A percentile compares a stretch with the other conserved stretches of the same genome.
Conservation (phyloP, 1,140 invertebrate genomes). For the Gryon sp. region DNA sequence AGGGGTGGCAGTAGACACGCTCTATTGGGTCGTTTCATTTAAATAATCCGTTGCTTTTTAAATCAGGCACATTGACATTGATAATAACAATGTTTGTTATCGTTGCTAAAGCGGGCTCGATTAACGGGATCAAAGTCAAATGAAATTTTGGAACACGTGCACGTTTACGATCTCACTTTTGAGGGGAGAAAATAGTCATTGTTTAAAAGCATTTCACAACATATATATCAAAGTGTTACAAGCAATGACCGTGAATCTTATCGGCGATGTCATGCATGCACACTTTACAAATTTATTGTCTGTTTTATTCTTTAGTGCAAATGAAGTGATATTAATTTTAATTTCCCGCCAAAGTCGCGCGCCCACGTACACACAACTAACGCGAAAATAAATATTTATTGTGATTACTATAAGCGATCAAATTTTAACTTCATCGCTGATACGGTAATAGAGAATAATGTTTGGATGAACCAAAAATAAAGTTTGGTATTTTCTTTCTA, state of each 20-base stretch:
- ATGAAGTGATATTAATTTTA: constrained; percentile 47
- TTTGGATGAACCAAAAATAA: too few species aligned
- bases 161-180: too few species aligned
- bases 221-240: constrained; percentile 29
- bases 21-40: constrained; percentile 28
- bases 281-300: constrained; percentile 36
- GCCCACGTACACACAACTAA: too few species aligned
- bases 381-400: constrained; percentile 45
- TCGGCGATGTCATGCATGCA: constrained; percentile 27
- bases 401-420: constrained; percentile 6
- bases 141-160: constrained; percentile 37
- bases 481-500: too few species aligned
- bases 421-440: constrained; percentile 7
- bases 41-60: constrained; percentile 37
- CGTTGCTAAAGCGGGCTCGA: constrained; percentile 37
- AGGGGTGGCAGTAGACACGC: too few species aligned
- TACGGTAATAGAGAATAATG: constrained; percentile 39
- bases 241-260: constrained; percentile 37
- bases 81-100: constrained; percentile 52
- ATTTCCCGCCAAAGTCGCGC: constrained; percentile 8
- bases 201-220: constrained; percentile 47
- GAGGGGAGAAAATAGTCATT: too few species aligned
- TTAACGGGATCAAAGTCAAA: constrained; percentile 55
- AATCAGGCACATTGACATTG: constrained; percentile 21
- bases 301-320: constrained; percentile 25